Base-by-base conservation (phyloP, 2,113 vertebrate species). In the Salvelinus fontinalis region DNA sequence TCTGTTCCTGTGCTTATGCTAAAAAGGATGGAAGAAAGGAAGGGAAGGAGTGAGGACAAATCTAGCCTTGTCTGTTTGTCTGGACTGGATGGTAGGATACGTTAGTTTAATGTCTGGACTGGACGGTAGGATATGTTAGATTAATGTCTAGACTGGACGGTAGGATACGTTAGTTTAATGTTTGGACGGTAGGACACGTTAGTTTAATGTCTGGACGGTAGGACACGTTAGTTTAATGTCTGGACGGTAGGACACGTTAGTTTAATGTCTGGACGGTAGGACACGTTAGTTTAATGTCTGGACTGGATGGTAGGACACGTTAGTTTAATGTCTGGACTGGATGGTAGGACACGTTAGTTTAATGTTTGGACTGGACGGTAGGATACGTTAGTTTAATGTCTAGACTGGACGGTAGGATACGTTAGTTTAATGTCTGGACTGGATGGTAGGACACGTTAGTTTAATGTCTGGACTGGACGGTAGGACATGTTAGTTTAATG, bases 351-450 rank as follows among this genome's bases (percentile, higher is more conserved):
- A 20, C 54, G 13, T 57, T 29, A 24, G 67, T 87, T 92, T 83
- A 90, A 93, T 93, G 92, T 94, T 92, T 87, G 87, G 87, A 90
- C 91, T 92, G 90, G 93, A 95, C 93, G 29, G 29, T 31, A 11
- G 11, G 11, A 57, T 13, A 18, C 51, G 11, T 57, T 29, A n/a
- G 67, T 2, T 2, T 27, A 27, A 27, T 87, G 87, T 26, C 24
- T 24, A 26, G 24, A 90, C 91, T 92, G 90, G 93, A 95, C 93
- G 29, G 29, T 31, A 31, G 29, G 29, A 31, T 31, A 31, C 4
- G 29, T 31, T 31, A 31, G 29, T 26, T 26, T 26, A 26, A 26
- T 26, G 1, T 26, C 26, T 26, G 2, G 26, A 26, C 26, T 26
- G 26, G 29, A 31, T 0, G 29, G 29, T 31, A 31, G 29, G 4